Percentiles rank a stretch among this genome's conserved stretches.
phyloP scores from a whole-genome alignment of 2,888 invertebrate species.

The Nephrotoma guestfalica region DNA sequence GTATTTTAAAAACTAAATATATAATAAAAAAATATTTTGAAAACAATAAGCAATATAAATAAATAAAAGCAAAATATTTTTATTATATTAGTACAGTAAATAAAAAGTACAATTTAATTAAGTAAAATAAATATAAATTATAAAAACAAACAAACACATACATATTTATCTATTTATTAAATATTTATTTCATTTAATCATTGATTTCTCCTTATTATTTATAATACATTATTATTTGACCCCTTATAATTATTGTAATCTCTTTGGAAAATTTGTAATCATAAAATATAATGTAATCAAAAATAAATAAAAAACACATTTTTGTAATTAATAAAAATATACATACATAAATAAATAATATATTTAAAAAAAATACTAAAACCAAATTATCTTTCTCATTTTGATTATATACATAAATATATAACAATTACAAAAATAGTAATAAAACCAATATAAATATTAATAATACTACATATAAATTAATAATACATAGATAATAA shows the following conservation, averaged over 20 bases:
- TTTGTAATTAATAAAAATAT: background rate
- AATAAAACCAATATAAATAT: background rate
- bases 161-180: background rate
- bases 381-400: background rate
- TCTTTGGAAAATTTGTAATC: background rate
- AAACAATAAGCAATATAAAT: conserved; percentile 1
- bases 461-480: background rate
- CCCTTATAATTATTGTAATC: background rate
- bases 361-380: background rate
- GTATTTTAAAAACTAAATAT: background rate
- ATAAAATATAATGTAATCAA: background rate
- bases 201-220: background rate
- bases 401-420: background rate
- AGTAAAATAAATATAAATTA: background rate
- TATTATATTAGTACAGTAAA: background rate
- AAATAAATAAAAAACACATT: background rate
- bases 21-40: background rate
- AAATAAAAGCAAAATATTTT: conserved; percentile 1
- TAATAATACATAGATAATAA: background rate
- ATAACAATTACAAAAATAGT: background rate
- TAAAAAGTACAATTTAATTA: background rate
- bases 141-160: background rate
- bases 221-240: background rate
- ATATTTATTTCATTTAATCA: background rate
- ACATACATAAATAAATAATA: background rate